These are phyloP conservation scores for Clarias gariepinus DNA, from an alignment of 2,113 vertebrate species.

Conservation along the genomic window DNA sequence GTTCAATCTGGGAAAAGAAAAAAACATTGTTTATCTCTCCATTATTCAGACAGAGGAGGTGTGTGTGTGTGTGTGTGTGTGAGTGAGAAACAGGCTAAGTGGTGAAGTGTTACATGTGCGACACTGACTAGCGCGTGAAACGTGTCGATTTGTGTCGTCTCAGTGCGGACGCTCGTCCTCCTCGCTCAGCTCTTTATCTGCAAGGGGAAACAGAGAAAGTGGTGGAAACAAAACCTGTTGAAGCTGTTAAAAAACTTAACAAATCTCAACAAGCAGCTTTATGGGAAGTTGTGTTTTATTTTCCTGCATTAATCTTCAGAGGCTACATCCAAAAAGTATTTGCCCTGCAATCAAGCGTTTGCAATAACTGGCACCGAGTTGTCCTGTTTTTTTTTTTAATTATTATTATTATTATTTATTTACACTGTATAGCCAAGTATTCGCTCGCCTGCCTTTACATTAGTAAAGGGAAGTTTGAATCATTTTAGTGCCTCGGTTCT, in stretches of 20 bases:
- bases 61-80: too few species aligned
- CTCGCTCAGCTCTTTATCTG: slow-evolving; percentile 16
- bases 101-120: background rate
- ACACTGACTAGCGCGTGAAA: background rate
- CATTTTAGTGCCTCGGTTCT: too few species aligned
- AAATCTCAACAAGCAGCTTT: background rate
- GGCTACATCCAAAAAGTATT: too few species aligned
- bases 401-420: too few species aligned
- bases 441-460: too few species aligned
- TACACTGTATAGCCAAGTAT: too few species aligned
- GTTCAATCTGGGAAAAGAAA: background rate
- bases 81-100: too few species aligned
- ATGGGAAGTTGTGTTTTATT: background rate
- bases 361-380: too few species aligned
- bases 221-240: background rate
- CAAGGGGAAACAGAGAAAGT: background rate
- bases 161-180: slow-evolving; percentile 12
- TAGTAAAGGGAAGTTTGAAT: too few species aligned
- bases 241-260: background rate
- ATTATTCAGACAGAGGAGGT: background rate
- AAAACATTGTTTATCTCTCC: background rate
- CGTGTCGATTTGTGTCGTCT: background rate
- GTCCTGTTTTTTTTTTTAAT: too few species aligned
- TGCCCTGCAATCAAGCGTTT: too few species aligned
- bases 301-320: too few species aligned